phyloP scores from a whole-genome alignment of 2,113 vertebrate genomes.

The Oxyruncus cristatus region DNA sequence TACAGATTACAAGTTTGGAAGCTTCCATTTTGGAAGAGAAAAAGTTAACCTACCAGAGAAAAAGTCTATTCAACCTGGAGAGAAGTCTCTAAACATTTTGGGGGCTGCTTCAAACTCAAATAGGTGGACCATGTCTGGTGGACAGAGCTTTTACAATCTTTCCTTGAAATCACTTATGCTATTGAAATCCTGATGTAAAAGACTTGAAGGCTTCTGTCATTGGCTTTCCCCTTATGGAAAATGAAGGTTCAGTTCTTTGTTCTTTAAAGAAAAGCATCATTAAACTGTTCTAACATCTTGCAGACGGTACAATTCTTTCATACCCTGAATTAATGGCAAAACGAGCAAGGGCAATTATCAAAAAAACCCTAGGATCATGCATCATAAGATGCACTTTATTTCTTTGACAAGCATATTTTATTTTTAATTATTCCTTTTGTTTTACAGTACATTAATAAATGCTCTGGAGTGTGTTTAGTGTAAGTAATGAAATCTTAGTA shows the following conservation, averaged over 20 bases:
- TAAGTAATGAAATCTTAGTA: slow-evolving; percentile 59
- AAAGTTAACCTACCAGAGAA: background rate
- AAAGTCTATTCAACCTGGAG: background rate
- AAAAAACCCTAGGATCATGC: background rate
- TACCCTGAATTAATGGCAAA: slow-evolving; percentile 16
- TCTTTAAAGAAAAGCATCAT: slow-evolving; percentile 20
- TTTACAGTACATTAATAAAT: slow-evolving; percentile 68
- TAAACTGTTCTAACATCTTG: slow-evolving; percentile 16
- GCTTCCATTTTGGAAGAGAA: background rate
- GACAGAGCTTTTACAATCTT: background rate
- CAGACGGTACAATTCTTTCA: background rate
- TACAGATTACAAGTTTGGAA: background rate
- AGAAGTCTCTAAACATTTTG: background rate
- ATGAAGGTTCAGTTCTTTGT: background rate
- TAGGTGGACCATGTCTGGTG: no score
- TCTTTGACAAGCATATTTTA: slow-evolving; percentile 62
- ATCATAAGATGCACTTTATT: slow-evolving; percentile 45
- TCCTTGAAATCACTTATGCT: background rate
- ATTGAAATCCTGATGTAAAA: background rate
- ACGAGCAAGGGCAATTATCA: background rate
- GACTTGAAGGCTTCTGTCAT: background rate
- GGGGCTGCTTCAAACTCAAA: background rate
- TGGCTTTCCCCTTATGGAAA: background rate
- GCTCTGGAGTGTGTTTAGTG: slow-evolving; percentile 62
- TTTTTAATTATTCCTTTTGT: slow-evolving; percentile 69